Evolutionary conservation across 92 coral and sea anemone species (phyloP), one percentile per base, ranked within the genome.

Genomic region (Desmophyllum pertusum): DNA sequence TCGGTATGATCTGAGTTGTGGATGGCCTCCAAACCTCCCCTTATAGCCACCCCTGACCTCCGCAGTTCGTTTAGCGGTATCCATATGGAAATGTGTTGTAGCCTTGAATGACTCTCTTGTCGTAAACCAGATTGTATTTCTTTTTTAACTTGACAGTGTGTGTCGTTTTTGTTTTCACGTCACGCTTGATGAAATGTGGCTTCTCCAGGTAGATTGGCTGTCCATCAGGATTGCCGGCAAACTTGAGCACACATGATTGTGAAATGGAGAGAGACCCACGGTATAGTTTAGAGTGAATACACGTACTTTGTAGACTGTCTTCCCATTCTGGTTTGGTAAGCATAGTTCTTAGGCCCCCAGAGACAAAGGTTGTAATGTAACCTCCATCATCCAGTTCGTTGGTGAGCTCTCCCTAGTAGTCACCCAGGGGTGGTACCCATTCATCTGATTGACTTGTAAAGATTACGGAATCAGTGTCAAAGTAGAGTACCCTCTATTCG

Each of bases 261-360:
- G 38, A 84, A 78, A 45, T 85, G 75, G 36, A 85, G 31, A 67
- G 81, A 7, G 73, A 68, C 0, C 80, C 75, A 10, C 75, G 61
- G n/a, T n/a, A 57, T 67, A 66, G 57, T 89, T 85, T 6, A 89
- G 76, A 2, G 89, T 89, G 5, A 89, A 77, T 0, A 86, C 89
- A 0, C 86, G 79, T 0, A 89, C 86, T 82, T 81, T 73, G 33
- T 80, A 87, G 23, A 51, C 45, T 2, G 82, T 91, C n/a, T 62
- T 72, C 0, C 88, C 90, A 36, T 85, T 66, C 40, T 61, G 3
- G 83, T 76, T n/a, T 76, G 51, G 43, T 91, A 88, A 0, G 86
- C 74, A 51, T 91, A 91, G 30, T 85, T 85, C 38, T 89, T 89
- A 4, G 91, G 92, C 0, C 87, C 8, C 92, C 88, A 0, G 94